Evolutionary conservation across 2,797 vertebrate species (phyloP), one percentile per base, ranked within the genome.

Genomic region (Megalops cyprinoides): DNA sequence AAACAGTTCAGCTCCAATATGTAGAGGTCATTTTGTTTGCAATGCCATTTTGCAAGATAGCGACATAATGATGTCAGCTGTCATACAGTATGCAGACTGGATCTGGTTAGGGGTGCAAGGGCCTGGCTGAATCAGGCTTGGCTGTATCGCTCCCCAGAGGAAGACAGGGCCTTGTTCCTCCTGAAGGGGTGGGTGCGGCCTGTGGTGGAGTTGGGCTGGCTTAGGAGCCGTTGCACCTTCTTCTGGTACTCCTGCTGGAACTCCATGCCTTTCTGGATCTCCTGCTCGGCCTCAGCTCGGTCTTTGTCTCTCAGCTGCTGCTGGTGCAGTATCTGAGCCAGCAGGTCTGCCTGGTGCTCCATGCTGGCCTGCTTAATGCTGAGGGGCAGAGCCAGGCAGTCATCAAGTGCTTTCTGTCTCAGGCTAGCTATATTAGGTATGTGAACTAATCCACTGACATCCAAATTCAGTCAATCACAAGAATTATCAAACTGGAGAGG

Each of bases 311-410:
- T 85, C 14, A 87, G 80, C 46, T 77, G 85, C 85, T 94, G 93
- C 79, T 86, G 92, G 58, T 89, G 74, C 78, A 89, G 51, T 0
- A 96, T 91, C 82, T 98, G 97, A 86, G 92, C 90, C 76, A 82
- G 53, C 20, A 99, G 96, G 20, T 96, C 94, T 0, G 91, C 87
- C 86, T 83, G 91, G 82, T 97, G 93, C 20, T 92, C 89, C 74
- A 87, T 89, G 1, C 85, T 79, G 23, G 81, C 83, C 65, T 80
- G 80, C 77, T 83, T 80, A 84, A 87, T 91, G 23, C 97, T 99
- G 89, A 0, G 44, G 58, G 74, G 67, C 25, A 42, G 53, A 12
- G 8, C 0, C 37, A 10, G 14, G 0, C 49, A 69, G 49, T 8
- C 56, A 44, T 80, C 71, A 0, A 23, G 76, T 49, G 23, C 48